Evolutionary conservation across 2,888 invertebrate species (phyloP), one percentile per base, ranked within the genome.

Genomic region (Endomychus coccineus): DNA sequence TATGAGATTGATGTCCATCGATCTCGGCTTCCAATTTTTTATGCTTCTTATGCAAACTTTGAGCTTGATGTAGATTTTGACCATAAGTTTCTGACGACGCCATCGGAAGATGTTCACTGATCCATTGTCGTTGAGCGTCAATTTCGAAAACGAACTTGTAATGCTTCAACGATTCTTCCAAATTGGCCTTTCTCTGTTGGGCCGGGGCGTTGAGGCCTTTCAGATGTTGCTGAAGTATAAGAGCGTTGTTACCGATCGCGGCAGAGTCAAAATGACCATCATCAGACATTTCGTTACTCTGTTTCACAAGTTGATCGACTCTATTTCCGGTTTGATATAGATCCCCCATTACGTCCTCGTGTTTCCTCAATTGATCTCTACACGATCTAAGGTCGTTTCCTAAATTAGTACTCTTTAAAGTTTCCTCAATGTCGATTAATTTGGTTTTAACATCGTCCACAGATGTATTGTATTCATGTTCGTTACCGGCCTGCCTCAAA

Each of bases 71-170:
- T 23, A 97, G 70, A 65, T 88, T 94, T 34, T 83, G 79, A 0
- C 92, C 91, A 14, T 84, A 68, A 16, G 74, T 73, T 9, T 78
- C 78, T 0, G 88, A 83, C 0, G 79, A 72, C 0, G 90, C 92
- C 0, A 83, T 75, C 0, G 88, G 85, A 47, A 82, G 64, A 42
- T 92, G 88, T 63, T 96, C 96, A 22, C 82, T 80, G 46, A 97
- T 86, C 97, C 97, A 98, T 58, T 89, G 91, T 52, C 91, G 71
- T 62, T 98, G 96, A 1, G 85, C 83, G 29, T 90, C 86, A 28
- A 95, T 75, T 58, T 95, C 94, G 54, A 95, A 92, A 2, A 84
- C 83, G 64, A 95, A 94, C 62, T 95, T 91, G 67, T 96, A 92
- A 59, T 85, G 81, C 39, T 81, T 76, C 7, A 88, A 67, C 9